Evolutionary conservation across 2,797 vertebrate genomes (phyloP), one percentile per base, ranked within the genome.

Genomic region (Betta splendens): DNA sequence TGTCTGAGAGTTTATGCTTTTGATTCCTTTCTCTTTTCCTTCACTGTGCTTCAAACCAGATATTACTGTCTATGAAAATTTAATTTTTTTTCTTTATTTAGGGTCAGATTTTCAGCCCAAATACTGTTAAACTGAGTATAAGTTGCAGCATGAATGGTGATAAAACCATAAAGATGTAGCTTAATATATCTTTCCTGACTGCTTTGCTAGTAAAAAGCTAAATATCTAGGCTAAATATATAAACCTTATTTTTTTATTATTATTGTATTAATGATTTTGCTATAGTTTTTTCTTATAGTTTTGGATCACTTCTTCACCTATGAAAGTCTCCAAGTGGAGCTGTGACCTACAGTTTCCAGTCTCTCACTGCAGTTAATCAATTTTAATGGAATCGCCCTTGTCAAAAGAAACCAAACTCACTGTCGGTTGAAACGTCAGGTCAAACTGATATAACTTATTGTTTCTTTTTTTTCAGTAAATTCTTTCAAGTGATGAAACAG

Each of bases 1-100:
- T 89, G 87, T 91, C 84, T 90, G 70, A 46, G 75, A 79, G 78
- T 79, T 74, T 70, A 77, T 88, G 66, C 65, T 80, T 74, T 85
- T 49, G 87, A 87, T 86, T 85, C 80, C 84, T 70, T 72, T 85
- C 84, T 89, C 77, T 81, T 79, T 86, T 81, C 91, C 94, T 94
- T 94, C 93, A 92, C 92, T 91, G 91, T 94, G 94, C 93, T 94
- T 95, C 94, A 94, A 95, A 94, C 91, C 85, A 83, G 40, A 53
- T 2, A 5, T 1, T 28, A 42, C 3, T 15, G 15, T 55, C 13
- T 39, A 1, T 23, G 39, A 18, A 26, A 29, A 50, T n/a, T 26
- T 49, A 8, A 31, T 37, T 12, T 20, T 25, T 9, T 38, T 22
- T 23, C 4, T 35, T 35, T 52, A 31, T n/a, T n/a, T n/a, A 2